phyloP scores from a whole-genome alignment of 2,888 invertebrate genomes.

The Magallana nippona region DNA sequence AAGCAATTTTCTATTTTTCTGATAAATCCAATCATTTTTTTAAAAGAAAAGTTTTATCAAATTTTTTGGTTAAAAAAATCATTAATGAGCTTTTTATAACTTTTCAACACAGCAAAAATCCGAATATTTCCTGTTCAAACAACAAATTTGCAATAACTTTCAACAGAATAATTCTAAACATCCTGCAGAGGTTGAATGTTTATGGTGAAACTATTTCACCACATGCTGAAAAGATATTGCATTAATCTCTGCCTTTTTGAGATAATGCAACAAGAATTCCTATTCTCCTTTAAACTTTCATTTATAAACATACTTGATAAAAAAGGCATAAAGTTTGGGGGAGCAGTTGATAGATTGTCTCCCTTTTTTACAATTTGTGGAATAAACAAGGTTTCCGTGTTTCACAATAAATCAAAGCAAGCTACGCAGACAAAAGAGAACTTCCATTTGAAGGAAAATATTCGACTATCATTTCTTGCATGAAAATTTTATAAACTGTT shows the following conservation, averaged over 20 bases:
- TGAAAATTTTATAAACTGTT: too few relatives aligned
- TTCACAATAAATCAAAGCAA: too few relatives aligned
- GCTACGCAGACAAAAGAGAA: too few relatives aligned
- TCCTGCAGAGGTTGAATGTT: not conserved
- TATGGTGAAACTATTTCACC: not conserved
- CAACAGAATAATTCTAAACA: not conserved
- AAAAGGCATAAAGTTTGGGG: not conserved
- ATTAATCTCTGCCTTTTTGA: not conserved
- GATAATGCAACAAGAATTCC: conserved; percentile 3
- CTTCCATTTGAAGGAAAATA: too few relatives aligned
- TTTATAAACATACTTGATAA: not conserved
- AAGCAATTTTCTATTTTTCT: too few relatives aligned
- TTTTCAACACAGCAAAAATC: not conserved
- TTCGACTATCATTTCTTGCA: too few relatives aligned
- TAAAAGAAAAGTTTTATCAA: too few relatives aligned
- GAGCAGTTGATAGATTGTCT: not conserved
- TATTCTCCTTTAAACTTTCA: not conserved
- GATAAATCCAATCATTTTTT: too few relatives aligned
- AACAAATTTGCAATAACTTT: not conserved
- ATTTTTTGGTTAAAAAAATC: too few relatives aligned
- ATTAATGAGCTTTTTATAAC: too few relatives aligned
- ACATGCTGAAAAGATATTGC: not conserved
- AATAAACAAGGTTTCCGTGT: too few relatives aligned
- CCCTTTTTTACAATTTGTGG: not conserved
- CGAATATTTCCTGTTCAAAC: not conserved